phyloP scores from a whole-genome alignment of 1,140 invertebrate species.

The Drosophila ohnishii region DNA sequence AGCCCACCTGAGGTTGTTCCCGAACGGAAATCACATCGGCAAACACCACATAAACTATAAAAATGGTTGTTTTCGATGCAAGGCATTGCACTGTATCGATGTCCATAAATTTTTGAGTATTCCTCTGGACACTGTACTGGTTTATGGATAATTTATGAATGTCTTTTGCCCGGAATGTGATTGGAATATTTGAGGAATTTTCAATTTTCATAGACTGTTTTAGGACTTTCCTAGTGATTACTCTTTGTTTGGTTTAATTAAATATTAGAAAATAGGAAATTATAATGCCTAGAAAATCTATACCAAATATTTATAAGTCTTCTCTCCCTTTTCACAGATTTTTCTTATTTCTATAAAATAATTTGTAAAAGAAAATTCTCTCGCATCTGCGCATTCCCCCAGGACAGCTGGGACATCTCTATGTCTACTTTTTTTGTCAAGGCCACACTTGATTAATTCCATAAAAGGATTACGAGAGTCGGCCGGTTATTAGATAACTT shows the following conservation, averaged over 20 bases:
- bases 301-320: background rate
- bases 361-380: background rate
- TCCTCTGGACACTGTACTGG: constrained; percentile 21
- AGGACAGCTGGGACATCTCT: constrained; percentile 42
- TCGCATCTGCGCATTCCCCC: constrained; percentile 54
- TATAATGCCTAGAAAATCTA: background rate
- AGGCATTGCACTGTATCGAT: constrained; percentile 66
- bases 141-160: constrained; percentile 81
- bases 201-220: constrained; percentile 38
- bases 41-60: constrained; percentile 77
- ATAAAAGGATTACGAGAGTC: constrained; percentile 75
- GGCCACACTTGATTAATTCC: constrained; percentile 80
- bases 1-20: constrained; percentile 73
- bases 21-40: constrained; percentile 77
- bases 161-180: constrained; percentile 66
- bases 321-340: background rate
- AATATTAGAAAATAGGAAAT: background rate
- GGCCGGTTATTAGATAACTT: constrained; percentile 72
- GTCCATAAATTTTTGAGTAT: constrained; percentile 66
- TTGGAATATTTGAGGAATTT: constrained; percentile 61
- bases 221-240: constrained; percentile 31
- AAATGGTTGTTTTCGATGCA: constrained; percentile 51
- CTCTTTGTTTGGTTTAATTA: background rate
- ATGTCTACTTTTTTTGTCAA: constrained; percentile 37
- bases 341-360: background rate